Conservation (phyloP, 2,888 invertebrate species). For the Polydrusus tereticollis region DNA sequence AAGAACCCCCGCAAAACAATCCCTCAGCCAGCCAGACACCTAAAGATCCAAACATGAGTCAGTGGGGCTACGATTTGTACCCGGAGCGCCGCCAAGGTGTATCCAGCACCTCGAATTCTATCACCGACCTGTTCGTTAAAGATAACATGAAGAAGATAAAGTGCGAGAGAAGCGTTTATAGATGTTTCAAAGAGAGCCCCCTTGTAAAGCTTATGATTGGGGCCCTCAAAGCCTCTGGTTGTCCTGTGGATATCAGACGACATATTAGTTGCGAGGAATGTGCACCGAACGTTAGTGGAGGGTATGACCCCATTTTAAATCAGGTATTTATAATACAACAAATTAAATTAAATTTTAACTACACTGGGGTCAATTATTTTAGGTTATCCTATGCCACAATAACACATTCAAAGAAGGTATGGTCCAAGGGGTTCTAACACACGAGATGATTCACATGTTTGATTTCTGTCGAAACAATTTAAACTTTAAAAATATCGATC, state of each 20-base stretch:
- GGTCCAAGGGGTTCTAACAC: conserved; percentile 86
- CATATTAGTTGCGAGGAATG: conserved; percentile 96
- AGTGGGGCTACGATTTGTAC: conserved; percentile 86
- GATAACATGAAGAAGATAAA: conserved; percentile 79
- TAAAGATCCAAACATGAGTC: not conserved
- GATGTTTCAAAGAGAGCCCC: conserved; percentile 82
- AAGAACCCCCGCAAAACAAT: not conserved
- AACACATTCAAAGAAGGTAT: conserved; percentile 76
- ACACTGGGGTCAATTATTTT: too few relatives aligned
- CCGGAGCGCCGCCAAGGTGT: conserved; percentile 77
- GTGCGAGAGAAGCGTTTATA: conserved; percentile 85
- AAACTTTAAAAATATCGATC: conserved; percentile 90
- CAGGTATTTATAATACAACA: conserved; percentile 71
- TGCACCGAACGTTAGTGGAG: conserved; percentile 86
- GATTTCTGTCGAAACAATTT: conserved; percentile 91
- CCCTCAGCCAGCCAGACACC: not conserved
- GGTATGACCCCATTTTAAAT: conserved; percentile 88
- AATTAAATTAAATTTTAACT: too few relatives aligned
- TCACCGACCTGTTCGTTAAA: conserved; percentile 67
- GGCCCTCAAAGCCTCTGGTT: conserved; percentile 84
- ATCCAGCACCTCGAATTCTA: not conserved
- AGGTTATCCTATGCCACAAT: conserved; percentile 94
- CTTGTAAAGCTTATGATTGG: conserved; percentile 88
- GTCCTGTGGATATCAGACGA: conserved; percentile 84
- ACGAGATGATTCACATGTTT: conserved; percentile 97